Conservation (phyloP, 2,797 vertebrate species). For the Octomys mimax region DNA sequence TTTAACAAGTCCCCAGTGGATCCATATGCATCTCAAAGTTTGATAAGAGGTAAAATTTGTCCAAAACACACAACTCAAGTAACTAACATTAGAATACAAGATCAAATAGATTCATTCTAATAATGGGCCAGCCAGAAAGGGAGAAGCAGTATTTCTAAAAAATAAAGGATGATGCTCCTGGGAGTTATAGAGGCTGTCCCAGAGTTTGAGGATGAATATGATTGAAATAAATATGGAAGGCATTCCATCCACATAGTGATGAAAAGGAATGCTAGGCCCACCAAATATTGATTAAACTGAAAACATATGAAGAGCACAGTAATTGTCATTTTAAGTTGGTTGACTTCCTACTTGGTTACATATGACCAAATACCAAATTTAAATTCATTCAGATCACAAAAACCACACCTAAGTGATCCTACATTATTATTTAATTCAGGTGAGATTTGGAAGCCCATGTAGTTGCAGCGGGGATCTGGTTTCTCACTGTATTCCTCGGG, state of each 20-base stretch:
- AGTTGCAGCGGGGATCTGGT: neutral
- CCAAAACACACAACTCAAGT: constrained; percentile 41
- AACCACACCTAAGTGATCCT: constrained; percentile 7
- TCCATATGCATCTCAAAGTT: neutral
- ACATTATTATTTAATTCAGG: constrained; percentile 20
- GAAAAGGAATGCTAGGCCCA: neutral
- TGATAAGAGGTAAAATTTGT: constrained; percentile 11
- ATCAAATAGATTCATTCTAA: neutral
- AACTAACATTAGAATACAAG: constrained; percentile 22
- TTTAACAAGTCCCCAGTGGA: constrained; percentile 3
- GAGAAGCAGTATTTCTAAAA: neutral
- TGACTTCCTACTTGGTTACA: constrained; percentile 25
- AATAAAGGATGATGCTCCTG: neutral
- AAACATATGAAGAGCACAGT: constrained; percentile 16
- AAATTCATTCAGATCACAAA: constrained; percentile 50
- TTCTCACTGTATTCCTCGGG: constrained; percentile 31
- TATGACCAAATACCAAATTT: constrained; percentile 41
- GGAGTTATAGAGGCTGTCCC: constrained; percentile 23
- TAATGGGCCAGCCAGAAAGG: neutral
- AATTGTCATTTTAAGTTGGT: constrained; percentile 39
- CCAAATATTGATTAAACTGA: constrained; percentile 44
- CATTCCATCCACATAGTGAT: neutral
- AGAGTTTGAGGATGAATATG: constrained; percentile 11
- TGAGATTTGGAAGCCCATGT: neutral
- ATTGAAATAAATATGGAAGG: constrained; percentile 40